Percentiles rank a stretch among this genome's conserved stretches.
These are phyloP conservation scores for Sinohyriopsis cumingii DNA, from an alignment of 2,888 invertebrate genomes.

Conservation along the genomic window DNA sequence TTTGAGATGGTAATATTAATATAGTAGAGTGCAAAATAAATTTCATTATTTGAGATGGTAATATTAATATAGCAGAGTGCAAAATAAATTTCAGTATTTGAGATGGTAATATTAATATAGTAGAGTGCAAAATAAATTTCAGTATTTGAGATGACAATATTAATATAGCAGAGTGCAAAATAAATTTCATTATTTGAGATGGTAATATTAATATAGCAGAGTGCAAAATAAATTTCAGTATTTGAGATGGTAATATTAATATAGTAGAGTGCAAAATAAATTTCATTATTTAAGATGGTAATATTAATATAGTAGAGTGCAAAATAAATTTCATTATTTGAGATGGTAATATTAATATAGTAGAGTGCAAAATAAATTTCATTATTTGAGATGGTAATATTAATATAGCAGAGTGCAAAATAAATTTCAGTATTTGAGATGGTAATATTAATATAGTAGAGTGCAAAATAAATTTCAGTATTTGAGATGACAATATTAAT, in stretches of 20 bases:
- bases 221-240: too few relatives aligned
- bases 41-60: too few relatives aligned
- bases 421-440: too few relatives aligned
- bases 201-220: slow-evolving; percentile 3
- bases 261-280: too few relatives aligned
- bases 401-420: not conserved
- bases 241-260: slow-evolving; percentile 15
- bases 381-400: slow-evolving; percentile 20
- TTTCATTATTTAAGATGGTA: too few relatives aligned
- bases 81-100: too few relatives aligned
- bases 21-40: too few relatives aligned
- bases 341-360: slow-evolving; percentile 9
- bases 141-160: slow-evolving; percentile 19
- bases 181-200: too few relatives aligned
- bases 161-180: not conserved
- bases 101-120: slow-evolving; percentile 9
- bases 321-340: too few relatives aligned
- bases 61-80: not conserved
- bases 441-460: slow-evolving; percentile 4
- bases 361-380: too few relatives aligned
- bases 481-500: slow-evolving; percentile 14
- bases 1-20: slow-evolving; percentile 15
- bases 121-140: too few relatives aligned
- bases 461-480: too few relatives aligned
- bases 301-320: not conserved